phyloP scores from a whole-genome alignment of 2,797 vertebrate genomes.

The Parauchenoglanis punctatus region DNA sequence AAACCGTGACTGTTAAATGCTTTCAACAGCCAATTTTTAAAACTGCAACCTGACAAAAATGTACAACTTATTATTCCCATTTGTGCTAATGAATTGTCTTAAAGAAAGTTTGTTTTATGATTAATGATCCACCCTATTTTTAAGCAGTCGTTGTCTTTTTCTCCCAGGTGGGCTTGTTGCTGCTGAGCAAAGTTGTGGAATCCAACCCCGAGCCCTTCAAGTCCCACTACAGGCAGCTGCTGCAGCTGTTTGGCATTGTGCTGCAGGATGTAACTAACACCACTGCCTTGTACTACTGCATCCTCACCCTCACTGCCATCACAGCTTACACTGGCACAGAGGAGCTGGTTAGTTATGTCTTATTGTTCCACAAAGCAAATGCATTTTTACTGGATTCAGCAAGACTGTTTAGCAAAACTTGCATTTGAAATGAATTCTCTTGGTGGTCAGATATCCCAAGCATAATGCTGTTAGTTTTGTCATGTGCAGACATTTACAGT shows the following conservation, averaged over 20 bases:
- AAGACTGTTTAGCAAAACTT: background rate
- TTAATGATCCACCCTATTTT: too few relatives aligned
- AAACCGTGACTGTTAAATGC: background rate
- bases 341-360: slow-evolving; percentile 77
- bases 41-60: too few relatives aligned
- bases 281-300: slow-evolving; percentile 81
- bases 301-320: slow-evolving; percentile 81
- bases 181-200: slow-evolving; percentile 84
- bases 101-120: background rate
- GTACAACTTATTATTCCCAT: background rate
- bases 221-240: slow-evolving; percentile 80
- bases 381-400: background rate
- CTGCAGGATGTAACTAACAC: slow-evolving; percentile 79
- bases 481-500: background rate
- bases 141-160: background rate
- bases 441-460: background rate
- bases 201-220: slow-evolving; percentile 82
- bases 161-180: slow-evolving; percentile 80
- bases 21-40: too few relatives aligned
- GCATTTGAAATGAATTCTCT: background rate
- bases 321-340: slow-evolving; percentile 75
- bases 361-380: background rate
- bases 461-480: too few relatives aligned
- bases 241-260: slow-evolving; percentile 78
- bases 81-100: background rate